Conservation (phyloP, 2,888 invertebrate genomes). For the Drosophila paramelanica region DNA sequence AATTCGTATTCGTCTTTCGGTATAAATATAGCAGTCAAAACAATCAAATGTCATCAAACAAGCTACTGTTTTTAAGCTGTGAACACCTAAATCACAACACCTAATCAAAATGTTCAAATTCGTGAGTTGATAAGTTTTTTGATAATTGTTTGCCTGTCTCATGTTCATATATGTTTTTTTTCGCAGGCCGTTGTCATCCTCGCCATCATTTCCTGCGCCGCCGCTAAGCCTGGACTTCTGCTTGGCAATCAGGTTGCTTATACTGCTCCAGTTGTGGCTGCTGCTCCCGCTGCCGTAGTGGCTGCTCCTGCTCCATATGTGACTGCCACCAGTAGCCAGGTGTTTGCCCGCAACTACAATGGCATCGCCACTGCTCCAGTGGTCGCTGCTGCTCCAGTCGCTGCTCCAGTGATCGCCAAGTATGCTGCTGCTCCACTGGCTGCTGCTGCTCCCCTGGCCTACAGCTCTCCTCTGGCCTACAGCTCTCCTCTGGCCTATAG, state of each 20-base stretch:
- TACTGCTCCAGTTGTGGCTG: conserved; percentile 37
- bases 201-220: conserved; percentile 64
- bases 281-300: conserved; percentile 51
- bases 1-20: not conserved
- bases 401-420: conserved; percentile 56
- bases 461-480: too few species aligned
- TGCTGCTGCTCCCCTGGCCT: conserved; percentile 49
- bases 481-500: conserved; percentile 36
- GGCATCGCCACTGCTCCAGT: conserved; percentile 61
- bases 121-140: conserved; percentile 45
- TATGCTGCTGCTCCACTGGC: conserved; percentile 40
- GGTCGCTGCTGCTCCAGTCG: conserved; percentile 42
- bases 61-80: not conserved
- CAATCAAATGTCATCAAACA: conserved; percentile 31
- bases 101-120: conserved; percentile 72
- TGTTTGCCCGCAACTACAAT: conserved; percentile 72
- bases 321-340: conserved; percentile 69
- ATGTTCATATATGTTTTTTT: not conserved
- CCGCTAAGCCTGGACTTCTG: conserved; percentile 61
- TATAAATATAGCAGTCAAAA: conserved; percentile 34
- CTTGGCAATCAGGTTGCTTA: conserved; percentile 46
- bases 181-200: conserved; percentile 61
- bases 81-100: too few species aligned
- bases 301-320: conserved; percentile 48
- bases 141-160: not conserved